Evolutionary conservation across 2,113 vertebrate genomes (phyloP).

Genomic region (Grammomys dolichurus): DNA sequence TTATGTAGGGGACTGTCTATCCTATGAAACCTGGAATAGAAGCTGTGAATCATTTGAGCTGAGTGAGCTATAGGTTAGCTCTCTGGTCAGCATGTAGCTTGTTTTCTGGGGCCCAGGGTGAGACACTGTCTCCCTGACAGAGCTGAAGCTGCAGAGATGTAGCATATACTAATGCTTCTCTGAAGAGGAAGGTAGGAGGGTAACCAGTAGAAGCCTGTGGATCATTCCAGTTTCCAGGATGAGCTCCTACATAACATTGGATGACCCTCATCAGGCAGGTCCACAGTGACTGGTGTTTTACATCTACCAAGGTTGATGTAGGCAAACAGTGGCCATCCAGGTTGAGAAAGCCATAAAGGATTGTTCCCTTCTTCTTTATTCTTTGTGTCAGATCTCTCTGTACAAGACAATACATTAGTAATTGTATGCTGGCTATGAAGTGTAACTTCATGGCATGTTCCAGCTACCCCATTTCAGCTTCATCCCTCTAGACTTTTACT

Average conservation of each 20-base stretch:
- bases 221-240: not conserved
- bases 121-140: not conserved
- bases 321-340: not conserved
- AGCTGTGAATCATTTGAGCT: not conserved
- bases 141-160: not conserved
- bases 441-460: not conserved
- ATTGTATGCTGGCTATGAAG: not conserved
- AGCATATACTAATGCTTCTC: not conserved
- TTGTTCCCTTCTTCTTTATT: not conserved
- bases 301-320: not conserved
- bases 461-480: fast-evolving
- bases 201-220: not conserved
- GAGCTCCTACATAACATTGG: not conserved
- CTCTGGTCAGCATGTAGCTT: not conserved
- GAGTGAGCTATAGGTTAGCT: not conserved
- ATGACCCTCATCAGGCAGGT: not conserved
- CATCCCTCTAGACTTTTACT: not conserved
- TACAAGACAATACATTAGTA: not conserved
- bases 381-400: not conserved
- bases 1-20: not conserved
- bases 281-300: not conserved
- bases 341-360: not conserved
- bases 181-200: not conserved
- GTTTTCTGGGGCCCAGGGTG: not conserved
- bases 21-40: not conserved